These are phyloP conservation scores for Megaustenia siamemsis DNA, from an alignment of 2,888 invertebrate genomes.

Conservation along the genomic window DNA sequence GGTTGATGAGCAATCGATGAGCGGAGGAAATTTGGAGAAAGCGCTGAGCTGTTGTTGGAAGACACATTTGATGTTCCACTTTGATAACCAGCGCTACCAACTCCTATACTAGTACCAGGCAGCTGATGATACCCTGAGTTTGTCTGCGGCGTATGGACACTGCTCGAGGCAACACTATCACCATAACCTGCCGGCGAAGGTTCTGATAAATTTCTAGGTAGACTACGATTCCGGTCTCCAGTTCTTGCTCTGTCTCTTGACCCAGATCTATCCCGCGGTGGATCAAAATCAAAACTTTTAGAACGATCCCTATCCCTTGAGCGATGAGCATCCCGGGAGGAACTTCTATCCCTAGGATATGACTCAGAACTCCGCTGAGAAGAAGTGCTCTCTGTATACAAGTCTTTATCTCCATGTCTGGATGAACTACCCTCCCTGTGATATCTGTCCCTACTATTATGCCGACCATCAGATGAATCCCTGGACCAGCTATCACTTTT, in stretches of 20 bases:
- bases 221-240: conserved; percentile 43
- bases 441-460: conserved; percentile 32
- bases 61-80: conserved; percentile 20
- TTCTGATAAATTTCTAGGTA: conserved; percentile 50
- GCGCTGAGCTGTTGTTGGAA: conserved; percentile 43
- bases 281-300: conserved; percentile 53
- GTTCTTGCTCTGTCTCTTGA: conserved; percentile 22
- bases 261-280: conserved; percentile 44
- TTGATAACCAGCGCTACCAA: background rate
- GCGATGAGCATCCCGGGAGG: conserved; percentile 35
- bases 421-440: conserved; percentile 1
- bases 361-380: conserved; percentile 18
- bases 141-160: conserved; percentile 9
- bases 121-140: conserved; percentile 31
- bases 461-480: conserved; percentile 21
- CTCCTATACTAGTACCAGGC: conserved; percentile 25
- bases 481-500: conserved; percentile 1
- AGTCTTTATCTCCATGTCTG: conserved; percentile 18
- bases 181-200: conserved; percentile 34
- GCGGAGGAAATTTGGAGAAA: conserved; percentile 39
- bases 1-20: conserved; percentile 32
- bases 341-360: conserved; percentile 16
- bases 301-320: conserved; percentile 47
- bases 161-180: background rate
- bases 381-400: background rate